Conservation (phyloP, 2,888 invertebrate genomes). For the Lycocerus yunnanus region DNA sequence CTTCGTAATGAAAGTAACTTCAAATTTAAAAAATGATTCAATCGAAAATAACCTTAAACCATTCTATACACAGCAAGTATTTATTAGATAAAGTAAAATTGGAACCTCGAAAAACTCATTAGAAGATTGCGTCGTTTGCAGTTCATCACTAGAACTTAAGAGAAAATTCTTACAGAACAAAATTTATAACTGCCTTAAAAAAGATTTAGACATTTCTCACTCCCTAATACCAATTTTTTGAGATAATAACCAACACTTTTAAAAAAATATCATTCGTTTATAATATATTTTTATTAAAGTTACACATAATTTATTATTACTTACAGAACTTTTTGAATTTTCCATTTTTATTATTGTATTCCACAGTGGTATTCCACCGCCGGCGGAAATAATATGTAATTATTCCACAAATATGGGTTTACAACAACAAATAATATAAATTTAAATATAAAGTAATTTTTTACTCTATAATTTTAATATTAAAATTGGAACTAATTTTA, state of each 20-base stretch:
- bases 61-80: constrained; percentile 20
- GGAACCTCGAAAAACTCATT: constrained; percentile 34
- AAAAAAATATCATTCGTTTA: background rate
- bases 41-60: background rate
- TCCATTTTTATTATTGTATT: too few species aligned
- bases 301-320: background rate
- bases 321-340: too few species aligned
- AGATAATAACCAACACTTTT: background rate
- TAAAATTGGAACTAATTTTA: too few species aligned
- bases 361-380: too few species aligned
- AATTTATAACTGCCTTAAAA: constrained; percentile 31
- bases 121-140: constrained; percentile 33
- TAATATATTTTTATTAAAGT: background rate
- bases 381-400: too few species aligned
- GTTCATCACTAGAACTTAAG: constrained; percentile 36
- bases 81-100: constrained; percentile 33
- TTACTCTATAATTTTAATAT: too few species aligned
- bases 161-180: constrained; percentile 29
- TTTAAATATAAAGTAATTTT: too few species aligned
- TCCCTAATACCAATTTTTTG: background rate
- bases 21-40: background rate
- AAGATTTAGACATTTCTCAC: constrained; percentile 19
- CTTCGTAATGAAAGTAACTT: constrained; percentile 4
- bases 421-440: too few species aligned
- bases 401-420: too few species aligned